A percentile compares a stretch with the other conserved stretches of the same genome.
phyloP scores from a whole-genome alignment of 1,140 invertebrate species.

The Ceratina australensis region DNA sequence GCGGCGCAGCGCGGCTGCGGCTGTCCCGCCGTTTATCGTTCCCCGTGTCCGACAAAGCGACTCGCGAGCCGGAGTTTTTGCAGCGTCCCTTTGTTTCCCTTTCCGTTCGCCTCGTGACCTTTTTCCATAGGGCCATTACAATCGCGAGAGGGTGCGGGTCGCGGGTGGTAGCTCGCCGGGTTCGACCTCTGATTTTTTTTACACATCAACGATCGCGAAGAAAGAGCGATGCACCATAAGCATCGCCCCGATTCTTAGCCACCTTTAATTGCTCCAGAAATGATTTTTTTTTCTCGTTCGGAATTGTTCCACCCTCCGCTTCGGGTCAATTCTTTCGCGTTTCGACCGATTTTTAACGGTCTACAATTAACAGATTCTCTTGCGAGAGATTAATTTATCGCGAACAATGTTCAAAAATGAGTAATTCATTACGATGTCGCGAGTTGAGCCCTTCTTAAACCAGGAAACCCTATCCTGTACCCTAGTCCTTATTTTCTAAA shows the following conservation, averaged over 20 bases:
- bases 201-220: not conserved
- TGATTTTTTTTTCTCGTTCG: not conserved
- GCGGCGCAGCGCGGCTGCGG: not conserved
- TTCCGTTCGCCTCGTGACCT: conserved; percentile 14
- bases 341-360: no score
- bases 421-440: no score
- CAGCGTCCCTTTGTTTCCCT: conserved; percentile 16
- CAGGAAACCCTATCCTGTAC: no score
- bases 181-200: conserved; percentile 17
- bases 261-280: not conserved
- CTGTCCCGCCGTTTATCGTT: conserved; percentile 29
- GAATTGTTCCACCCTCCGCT: not conserved
- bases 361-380: no score
- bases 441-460: no score
- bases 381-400: no score
- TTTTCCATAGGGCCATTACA: conserved; percentile 17
- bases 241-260: not conserved
- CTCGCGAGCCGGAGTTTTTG: conserved; percentile 9
- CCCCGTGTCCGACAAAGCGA: conserved; percentile 17
- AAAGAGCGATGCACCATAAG: not conserved
- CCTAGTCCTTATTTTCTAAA: no score
- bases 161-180: no score
- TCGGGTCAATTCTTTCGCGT: no score
- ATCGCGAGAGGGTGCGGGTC: not conserved
- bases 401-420: no score